phyloP scores from a whole-genome alignment of 2,113 vertebrate species.

The Mus musculus region GRCm39 chr13:103593501-103594000 shows the following conservation, averaged over 20 bases:
- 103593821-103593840: not conserved
- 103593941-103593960: too few species aligned
- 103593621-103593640: not conserved
- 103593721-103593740: not conserved
- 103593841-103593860: not conserved
- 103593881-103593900: too few species aligned
- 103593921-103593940: not conserved
- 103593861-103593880: not conserved
- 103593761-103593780: not conserved
- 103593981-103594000: constrained; percentile 3
- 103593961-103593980: not conserved
- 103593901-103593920: not conserved
- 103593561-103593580: not conserved
- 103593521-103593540: not conserved
- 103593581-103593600: not conserved
- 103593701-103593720: not conserved
- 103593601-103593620: not conserved
- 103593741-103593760: not conserved
- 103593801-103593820: not conserved
- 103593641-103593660: too few species aligned
- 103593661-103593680: not conserved
- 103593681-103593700: not conserved
- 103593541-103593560: not conserved
- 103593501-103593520: not conserved
- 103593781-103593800: not conserved